Percentiles rank a stretch among this genome's conserved stretches.
Conservation (phyloP, 2,888 invertebrate genomes). For the Candidula unifasciata region DNA sequence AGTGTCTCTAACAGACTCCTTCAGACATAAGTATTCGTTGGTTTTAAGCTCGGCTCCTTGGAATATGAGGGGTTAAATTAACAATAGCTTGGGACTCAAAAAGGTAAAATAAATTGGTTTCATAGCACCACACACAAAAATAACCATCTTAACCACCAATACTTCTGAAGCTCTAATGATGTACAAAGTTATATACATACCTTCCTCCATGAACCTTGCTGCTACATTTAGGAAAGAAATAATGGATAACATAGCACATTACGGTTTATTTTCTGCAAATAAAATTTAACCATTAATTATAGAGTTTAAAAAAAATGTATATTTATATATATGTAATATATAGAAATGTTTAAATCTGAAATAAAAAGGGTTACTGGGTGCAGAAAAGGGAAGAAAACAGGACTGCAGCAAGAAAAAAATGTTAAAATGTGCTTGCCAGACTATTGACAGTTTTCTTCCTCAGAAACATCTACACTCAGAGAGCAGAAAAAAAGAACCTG, state of each 20-base stretch:
- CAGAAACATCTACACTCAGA: not conserved
- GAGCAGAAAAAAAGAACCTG: not conserved
- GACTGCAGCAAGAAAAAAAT: not conserved
- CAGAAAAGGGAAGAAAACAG: not conserved
- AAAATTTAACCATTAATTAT: not conserved
- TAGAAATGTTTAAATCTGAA: not conserved
- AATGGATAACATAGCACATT: not conserved
- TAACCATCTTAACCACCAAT: no score
- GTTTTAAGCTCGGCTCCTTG: no score
- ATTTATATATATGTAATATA: not conserved
- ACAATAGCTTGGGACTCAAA: no score
- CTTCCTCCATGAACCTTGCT: conserved; percentile 34
- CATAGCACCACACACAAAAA: no score
- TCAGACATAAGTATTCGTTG: no score
- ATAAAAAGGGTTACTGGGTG: not conserved
- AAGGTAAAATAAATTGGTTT: no score
- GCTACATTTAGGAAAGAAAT: not conserved
- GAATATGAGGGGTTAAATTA: no score
- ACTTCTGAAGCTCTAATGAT: not conserved
- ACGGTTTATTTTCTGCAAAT: not conserved
- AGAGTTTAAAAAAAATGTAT: not conserved
- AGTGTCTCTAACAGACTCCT: no score
- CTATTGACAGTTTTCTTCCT: not conserved
- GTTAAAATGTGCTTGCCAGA: conserved; percentile 6
- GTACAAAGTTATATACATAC: conserved; percentile 19